These are phyloP conservation scores for Myiagra hebetior DNA, from an alignment of 2,113 vertebrate genomes.

Conservation along the genomic window DNA sequence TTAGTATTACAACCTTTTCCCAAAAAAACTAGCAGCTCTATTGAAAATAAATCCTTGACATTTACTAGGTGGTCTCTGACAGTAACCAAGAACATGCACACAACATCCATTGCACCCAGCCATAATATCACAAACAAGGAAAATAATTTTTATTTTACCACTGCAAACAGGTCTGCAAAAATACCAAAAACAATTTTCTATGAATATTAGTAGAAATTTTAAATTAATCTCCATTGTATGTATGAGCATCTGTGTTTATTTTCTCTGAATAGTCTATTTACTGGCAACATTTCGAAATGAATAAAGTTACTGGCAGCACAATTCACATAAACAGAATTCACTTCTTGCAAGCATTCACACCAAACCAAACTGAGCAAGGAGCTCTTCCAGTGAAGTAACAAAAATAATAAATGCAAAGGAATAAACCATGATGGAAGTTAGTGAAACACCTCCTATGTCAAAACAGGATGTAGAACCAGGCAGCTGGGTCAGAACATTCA, in stretches of 20 bases:
- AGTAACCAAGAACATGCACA: not conserved
- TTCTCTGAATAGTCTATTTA: conserved; percentile 42
- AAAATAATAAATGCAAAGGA: not conserved
- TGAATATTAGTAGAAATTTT: not conserved
- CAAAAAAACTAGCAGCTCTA: not conserved
- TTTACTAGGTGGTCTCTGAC: not conserved
- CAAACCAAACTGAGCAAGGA: not conserved
- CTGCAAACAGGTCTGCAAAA: not conserved
- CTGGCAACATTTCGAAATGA: conserved; percentile 15
- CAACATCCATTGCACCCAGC: not conserved
- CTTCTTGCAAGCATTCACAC: not conserved
- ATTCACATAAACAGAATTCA: not conserved
- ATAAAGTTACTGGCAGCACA: not conserved
- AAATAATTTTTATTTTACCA: not conserved
- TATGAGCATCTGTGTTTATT: conserved; percentile 56
- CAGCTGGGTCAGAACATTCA: not conserved
- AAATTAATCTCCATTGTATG: conserved; percentile 19
- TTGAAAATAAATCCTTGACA: not conserved
- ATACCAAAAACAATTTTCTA: not conserved
- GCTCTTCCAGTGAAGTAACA: not conserved
- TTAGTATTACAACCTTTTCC: not conserved
- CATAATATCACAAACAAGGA: not conserved
- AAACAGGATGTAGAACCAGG: not conserved
- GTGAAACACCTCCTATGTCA: not conserved
- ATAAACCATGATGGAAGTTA: not conserved